Conservation (phyloP, 2,113 vertebrate species). For the Chaetorhynchus papuensis region DNA sequence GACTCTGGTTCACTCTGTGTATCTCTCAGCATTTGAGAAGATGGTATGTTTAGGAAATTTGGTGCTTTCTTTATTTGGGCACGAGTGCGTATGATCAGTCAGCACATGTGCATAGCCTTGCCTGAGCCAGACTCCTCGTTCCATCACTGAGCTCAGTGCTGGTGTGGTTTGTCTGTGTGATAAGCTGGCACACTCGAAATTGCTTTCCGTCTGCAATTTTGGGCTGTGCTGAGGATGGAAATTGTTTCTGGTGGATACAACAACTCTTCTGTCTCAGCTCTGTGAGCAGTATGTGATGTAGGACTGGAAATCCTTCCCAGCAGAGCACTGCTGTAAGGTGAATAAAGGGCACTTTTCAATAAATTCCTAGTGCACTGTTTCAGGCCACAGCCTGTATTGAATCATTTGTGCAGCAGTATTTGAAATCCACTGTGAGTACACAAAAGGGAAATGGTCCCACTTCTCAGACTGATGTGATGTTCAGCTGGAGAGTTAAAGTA, state of each 20-base stretch:
- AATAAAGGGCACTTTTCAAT: neutral
- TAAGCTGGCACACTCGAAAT: neutral
- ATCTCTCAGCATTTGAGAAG: neutral
- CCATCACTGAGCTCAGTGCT: accelerated
- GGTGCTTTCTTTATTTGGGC: neutral
- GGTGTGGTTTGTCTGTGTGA: neutral
- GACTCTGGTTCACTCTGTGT: neutral
- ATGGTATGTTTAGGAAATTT: neutral
- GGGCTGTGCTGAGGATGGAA: neutral
- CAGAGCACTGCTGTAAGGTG: neutral
- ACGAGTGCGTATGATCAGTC: accelerated
- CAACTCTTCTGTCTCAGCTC: neutral
- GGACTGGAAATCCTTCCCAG: neutral
- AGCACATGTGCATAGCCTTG: accelerated
- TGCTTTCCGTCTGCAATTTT: neutral
- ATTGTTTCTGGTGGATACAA: neutral
- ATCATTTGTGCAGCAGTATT: neutral
- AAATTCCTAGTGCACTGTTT: neutral
- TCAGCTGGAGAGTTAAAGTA: neutral
- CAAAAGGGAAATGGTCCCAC: neutral
- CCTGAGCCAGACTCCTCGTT: neutral
- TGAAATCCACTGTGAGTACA: neutral
- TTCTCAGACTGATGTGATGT: neutral
- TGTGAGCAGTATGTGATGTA: neutral
- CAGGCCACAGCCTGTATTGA: neutral